These are phyloP conservation scores for Dasyprocta punctata DNA, from an alignment of 2,113 vertebrate genomes.

Conservation along the genomic window DNA sequence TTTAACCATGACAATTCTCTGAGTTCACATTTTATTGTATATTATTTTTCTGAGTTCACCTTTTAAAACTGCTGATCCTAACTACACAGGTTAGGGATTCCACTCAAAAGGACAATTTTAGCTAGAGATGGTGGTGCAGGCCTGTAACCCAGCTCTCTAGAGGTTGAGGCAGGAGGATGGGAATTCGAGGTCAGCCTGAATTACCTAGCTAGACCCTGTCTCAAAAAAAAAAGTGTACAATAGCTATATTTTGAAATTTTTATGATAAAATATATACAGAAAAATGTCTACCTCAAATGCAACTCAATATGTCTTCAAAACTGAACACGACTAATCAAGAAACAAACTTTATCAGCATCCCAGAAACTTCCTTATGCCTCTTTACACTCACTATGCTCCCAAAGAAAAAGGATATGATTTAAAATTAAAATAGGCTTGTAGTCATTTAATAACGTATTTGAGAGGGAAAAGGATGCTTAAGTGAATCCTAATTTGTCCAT, in stretches of 20 bases:
- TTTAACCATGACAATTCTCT: conserved; percentile 38
- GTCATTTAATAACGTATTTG: conserved; percentile 23
- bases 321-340: conserved; percentile 14
- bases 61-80: neutral
- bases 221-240: neutral
- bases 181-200: neutral
- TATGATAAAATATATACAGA: conserved; percentile 8
- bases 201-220: neutral
- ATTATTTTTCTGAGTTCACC: neutral
- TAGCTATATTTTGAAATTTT: conserved; percentile 15
- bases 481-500: conserved; percentile 29
- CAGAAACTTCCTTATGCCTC: neutral
- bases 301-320: neutral
- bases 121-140: neutral
- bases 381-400: neutral
- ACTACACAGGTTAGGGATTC: conserved; percentile 9
- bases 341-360: neutral
- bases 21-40: neutral
- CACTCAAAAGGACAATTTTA: conserved; percentile 36
- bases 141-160: neutral
- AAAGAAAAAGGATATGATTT: conserved; percentile 25
- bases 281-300: neutral
- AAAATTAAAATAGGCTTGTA: conserved; percentile 34
- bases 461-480: conserved; percentile 28
- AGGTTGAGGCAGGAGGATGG: neutral